Evolutionary conservation across 1,140 invertebrate genomes (phyloP).

Genomic region (Microplitis mediator): DNA sequence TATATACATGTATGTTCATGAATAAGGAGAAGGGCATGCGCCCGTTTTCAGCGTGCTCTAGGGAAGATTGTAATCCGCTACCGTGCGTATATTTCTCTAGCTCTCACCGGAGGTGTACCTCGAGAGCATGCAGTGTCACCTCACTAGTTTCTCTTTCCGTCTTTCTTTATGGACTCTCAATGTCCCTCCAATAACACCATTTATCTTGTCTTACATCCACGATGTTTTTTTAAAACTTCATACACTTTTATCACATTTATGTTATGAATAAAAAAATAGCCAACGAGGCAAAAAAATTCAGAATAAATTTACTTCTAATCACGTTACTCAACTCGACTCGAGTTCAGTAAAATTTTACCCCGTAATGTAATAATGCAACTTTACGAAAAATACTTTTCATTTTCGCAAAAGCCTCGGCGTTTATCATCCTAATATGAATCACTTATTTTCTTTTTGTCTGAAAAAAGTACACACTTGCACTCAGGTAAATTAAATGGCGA

Average conservation of each 20-base stretch:
- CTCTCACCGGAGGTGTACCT: background rate
- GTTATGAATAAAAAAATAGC: too few relatives aligned
- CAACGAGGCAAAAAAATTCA: too few relatives aligned
- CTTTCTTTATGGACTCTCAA: background rate
- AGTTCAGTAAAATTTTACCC: too few relatives aligned
- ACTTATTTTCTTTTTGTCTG: background rate
- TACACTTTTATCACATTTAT: too few relatives aligned
- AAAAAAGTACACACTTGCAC: background rate
- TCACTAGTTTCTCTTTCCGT: background rate
- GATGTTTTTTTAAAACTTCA: too few relatives aligned
- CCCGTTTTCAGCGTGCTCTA: slow-evolving; percentile 8
- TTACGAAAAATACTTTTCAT: too few relatives aligned
- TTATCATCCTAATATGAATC: too few relatives aligned
- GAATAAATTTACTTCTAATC: too few relatives aligned
- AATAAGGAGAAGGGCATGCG: background rate
- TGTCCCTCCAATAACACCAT: too few relatives aligned
- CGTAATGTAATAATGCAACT: too few relatives aligned
- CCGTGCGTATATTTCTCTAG: background rate
- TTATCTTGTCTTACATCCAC: too few relatives aligned
- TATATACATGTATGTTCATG: slow-evolving; percentile 5
- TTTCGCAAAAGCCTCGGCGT: too few relatives aligned
- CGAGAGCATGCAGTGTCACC: background rate
- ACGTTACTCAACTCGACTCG: background rate
- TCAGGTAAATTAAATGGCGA: slow-evolving; percentile 26
- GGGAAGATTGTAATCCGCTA: slow-evolving; percentile 24